Base-by-base conservation (phyloP, 2,113 vertebrate species). In the Sialia sialis region DNA sequence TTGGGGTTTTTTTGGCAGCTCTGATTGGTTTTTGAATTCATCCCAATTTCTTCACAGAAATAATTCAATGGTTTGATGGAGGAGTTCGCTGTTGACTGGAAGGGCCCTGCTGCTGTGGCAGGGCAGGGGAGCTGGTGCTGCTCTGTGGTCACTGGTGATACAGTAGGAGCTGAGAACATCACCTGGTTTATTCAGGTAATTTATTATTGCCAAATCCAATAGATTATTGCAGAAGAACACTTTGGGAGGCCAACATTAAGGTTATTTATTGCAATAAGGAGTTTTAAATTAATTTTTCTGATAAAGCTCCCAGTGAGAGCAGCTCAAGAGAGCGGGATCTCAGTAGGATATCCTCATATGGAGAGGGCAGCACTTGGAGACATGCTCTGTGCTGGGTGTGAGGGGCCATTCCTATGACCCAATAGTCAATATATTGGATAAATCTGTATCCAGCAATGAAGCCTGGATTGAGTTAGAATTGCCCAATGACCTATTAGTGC, bases 401-500 rank as follows among this genome's bases (percentile, higher is more conserved):
- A 91, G 90, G 38, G 55, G 43, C 51, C 54, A 6, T 59, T 77
- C 82, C 63, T 68, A 22, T 6, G 27, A 90, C 48, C 49, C 79
- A 30, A 30, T 41, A 79, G 59, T 90, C 93, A 78, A 90, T 90
- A 44, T 34, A 54, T 56, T 20, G 85, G 75, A 46, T 86, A 77
- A 94, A 83, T 63, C 43, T 85, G 29, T 32, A 44, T 76, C 75
- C 79, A 48, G 4, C 34, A 58, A 10, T 51, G 26, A 41, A 77
- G 73, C 68, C 79, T 83, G 67, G 76, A 74, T 16, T 51, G 55
- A 94, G 73, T 92, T 90, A 84, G 55, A 86, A 63, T 83, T 93
- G 75, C 90, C 72, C 82, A 70, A n/a, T 86, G 82, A 77, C 78
- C 88, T 93, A 36, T 90, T 90, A 80, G 63, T 80, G 36, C 82